Evolutionary conservation across 2,888 invertebrate species (phyloP).

Genomic region (Drosophila mayaguana): DNA sequence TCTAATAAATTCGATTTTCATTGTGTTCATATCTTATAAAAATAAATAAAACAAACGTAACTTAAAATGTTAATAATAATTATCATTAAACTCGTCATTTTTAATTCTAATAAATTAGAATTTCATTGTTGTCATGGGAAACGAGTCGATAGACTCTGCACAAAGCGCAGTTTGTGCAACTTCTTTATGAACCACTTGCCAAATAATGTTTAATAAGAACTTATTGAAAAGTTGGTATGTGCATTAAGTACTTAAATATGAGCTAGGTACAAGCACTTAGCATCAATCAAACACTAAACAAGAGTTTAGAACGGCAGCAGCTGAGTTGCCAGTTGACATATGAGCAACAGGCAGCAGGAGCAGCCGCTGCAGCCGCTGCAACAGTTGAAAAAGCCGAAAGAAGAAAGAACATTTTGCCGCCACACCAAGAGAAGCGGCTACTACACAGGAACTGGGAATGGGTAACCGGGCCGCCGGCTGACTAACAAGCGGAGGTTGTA

Average conservation of each 20-base stretch:
- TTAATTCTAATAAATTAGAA: too few relatives aligned
- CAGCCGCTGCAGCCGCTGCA: conserved; percentile 31
- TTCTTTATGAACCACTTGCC: background rate
- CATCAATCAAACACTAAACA: conserved; percentile 83
- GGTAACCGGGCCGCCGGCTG: conserved; percentile 45
- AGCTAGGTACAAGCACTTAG: conserved; percentile 71
- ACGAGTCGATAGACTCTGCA: background rate
- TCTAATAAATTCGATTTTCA: too few relatives aligned
- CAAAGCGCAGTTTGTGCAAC: background rate
- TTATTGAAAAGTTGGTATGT: conserved; percentile 39
- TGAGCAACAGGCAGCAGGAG: conserved; percentile 58
- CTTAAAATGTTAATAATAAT: too few relatives aligned
- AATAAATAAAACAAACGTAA: too few relatives aligned
- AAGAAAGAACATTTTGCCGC: conserved; percentile 75
- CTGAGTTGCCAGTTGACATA: conserved; percentile 79
- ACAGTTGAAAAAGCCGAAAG: conserved; percentile 46
- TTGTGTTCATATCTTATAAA: background rate
- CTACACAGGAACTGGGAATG: conserved; percentile 54
- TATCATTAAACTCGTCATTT: too few relatives aligned
- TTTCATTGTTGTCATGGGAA: background rate
- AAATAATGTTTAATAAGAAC: conserved; percentile 26
- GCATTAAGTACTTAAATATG: conserved; percentile 47
- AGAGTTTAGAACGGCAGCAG: conserved; percentile 74
- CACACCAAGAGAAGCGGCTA: conserved; percentile 74
- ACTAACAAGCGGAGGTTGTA: conserved; percentile 60